Base-by-base conservation (phyloP, 2,113 vertebrate species). In the Rhadina sibilatrix region DNA sequence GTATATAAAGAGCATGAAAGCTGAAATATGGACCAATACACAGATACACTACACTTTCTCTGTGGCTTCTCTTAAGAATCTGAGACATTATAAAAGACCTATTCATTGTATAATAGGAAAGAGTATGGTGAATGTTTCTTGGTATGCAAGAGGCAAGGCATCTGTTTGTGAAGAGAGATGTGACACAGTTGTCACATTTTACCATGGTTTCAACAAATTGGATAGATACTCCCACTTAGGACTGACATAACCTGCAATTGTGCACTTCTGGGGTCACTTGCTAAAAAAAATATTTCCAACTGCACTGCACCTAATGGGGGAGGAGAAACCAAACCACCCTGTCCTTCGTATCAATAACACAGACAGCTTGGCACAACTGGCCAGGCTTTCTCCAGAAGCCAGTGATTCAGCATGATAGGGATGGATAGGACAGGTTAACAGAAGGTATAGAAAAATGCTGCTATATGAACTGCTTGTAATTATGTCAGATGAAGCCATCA, bases 331-430 rank as follows among this genome's bases (percentile, higher is more conserved):
- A 82, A 93, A 78, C 2, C 74, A 69, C 22, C 25, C 20, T 75
- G 76, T 49, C 93, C 90, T 96, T 93, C 0, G 1, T 14, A 74
- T 18, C 33, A 77, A 40, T 68, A 94, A 75, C 71, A 90, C 30
- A 59, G 83, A 30, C 22, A 86, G 44, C 47, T 59, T 88, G 71
- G 78, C 68, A 95, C 72, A 93, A 56, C 54, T 78, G 83, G 30
- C 59, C 78, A 40, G 57, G 79, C 72, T 86, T 53, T n/a, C 86
- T 92, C 68, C 90, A 89, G 71, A 70, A 82, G 81, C 40, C 86
- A 74, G 20, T 92, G 86, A 96, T 94, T 96, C 94, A 94, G 90
- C 90, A 96, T 0, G 53, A 85, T 11, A 81, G 37, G 20, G 19
- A 63, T 5, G 10, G 65, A 65, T 1, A 83, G 37, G 60, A 75